Conservation (phyloP, 2,888 invertebrate genomes). For the Tolmerus cingulatus region DNA sequence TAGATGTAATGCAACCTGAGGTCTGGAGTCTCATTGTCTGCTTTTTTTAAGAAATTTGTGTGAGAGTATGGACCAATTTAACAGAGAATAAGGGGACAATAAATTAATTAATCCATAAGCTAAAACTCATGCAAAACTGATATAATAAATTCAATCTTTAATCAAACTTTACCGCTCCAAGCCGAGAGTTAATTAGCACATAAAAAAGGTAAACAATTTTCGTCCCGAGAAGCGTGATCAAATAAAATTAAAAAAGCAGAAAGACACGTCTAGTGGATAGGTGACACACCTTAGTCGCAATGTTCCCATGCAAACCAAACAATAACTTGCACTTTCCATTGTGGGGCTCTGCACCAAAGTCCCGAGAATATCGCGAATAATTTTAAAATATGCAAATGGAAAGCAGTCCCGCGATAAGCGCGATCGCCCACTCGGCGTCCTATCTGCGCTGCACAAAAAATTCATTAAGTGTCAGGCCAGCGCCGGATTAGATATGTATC, state of each 20-base stretch:
- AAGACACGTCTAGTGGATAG: neutral
- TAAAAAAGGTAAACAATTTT: neutral
- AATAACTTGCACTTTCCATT: neutral
- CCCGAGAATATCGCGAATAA: neutral
- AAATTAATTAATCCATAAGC: neutral
- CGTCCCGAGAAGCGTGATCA: neutral
- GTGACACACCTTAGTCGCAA: neutral
- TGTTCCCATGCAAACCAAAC: neutral
- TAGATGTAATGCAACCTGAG: too few relatives aligned
- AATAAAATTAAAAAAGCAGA: neutral
- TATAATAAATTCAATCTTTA: neutral
- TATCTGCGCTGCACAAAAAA: neutral
- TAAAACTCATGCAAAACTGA: neutral
- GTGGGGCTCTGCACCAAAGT: neutral
- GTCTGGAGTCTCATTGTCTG: too few relatives aligned
- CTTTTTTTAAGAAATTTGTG: too few relatives aligned
- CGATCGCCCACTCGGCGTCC: neutral
- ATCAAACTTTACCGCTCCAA: neutral
- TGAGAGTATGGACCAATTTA: neutral
- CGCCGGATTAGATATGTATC: constrained; percentile 12
- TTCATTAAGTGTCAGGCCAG: neutral
- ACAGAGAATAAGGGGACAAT: neutral
- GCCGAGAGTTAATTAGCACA: neutral
- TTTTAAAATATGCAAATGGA: neutral
- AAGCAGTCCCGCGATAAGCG: neutral